Evolutionary conservation across 2,797 vertebrate species (phyloP).

Genomic region (Urocyon cinereoargenteus): DNA sequence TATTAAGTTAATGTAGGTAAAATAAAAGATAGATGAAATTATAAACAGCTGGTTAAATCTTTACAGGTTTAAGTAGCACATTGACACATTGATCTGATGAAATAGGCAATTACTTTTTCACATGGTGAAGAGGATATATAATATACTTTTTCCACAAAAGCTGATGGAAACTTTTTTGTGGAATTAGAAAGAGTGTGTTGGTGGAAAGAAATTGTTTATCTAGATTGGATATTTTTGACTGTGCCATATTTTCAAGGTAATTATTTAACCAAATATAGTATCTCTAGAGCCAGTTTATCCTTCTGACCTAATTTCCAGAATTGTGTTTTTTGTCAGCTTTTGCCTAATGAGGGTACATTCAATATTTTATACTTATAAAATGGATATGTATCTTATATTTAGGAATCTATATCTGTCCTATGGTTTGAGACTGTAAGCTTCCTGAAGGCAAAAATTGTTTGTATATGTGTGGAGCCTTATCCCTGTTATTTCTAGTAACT

Average conservation of each 20-base stretch:
- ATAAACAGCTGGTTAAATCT: constrained; percentile 54
- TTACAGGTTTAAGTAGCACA: neutral
- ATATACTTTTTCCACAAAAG: constrained; percentile 16
- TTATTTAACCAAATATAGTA: neutral
- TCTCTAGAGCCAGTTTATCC: neutral
- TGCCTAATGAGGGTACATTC: neutral
- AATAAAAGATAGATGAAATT: neutral
- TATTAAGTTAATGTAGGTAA: neutral
- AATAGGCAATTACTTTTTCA: constrained; percentile 47
- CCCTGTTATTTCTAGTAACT: neutral
- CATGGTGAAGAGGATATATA: neutral
- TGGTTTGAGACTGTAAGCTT: neutral
- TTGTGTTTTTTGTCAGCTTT: neutral
- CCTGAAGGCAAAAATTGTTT: neutral
- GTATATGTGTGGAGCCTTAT: neutral
- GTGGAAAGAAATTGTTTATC: neutral
- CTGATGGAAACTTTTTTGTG: constrained; percentile 6
- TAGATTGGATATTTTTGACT: neutral
- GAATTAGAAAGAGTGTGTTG: constrained; percentile 18
- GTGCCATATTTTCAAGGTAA: neutral
- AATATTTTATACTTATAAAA: constrained; percentile 21
- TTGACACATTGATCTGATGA: constrained; percentile 4
- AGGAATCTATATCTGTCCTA: neutral
- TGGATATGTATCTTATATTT: neutral
- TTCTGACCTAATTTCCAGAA: neutral